These are phyloP conservation scores for Drosophila punjabiensis DNA, from an alignment of 1,140 invertebrate species.

Conservation along the genomic window DNA sequence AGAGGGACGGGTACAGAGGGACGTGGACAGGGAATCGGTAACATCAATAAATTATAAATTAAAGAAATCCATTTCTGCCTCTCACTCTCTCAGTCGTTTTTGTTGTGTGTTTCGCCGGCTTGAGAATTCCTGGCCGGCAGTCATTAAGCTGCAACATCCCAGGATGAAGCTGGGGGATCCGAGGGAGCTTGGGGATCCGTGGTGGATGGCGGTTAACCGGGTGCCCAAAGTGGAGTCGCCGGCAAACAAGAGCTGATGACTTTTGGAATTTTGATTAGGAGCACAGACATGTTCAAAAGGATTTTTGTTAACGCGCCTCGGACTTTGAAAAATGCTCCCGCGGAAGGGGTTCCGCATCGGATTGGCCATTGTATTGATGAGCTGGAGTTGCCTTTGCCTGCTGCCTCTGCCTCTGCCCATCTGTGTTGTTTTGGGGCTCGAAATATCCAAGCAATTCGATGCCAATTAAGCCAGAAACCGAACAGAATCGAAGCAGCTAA, in stretches of 20 bases:
- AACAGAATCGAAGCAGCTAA: constrained; percentile 10
- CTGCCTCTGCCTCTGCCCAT: constrained; percentile 15
- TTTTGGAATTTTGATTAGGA: constrained; percentile 84
- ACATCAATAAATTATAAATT: constrained; percentile 84
- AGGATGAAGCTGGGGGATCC: constrained; percentile 10
- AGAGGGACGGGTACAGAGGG: constrained; percentile 6
- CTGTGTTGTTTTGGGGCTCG: constrained; percentile 46
- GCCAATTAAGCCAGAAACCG: constrained; percentile 70
- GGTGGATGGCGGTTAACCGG: constrained; percentile 28
- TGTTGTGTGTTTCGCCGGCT: constrained; percentile 38
- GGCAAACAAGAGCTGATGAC: constrained; percentile 69
- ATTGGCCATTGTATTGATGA: constrained; percentile 80
- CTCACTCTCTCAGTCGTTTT: constrained; percentile 6
- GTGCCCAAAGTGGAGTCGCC: constrained; percentile 55
- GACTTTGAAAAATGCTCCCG: constrained; percentile 77
- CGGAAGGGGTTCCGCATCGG: constrained; percentile 22
- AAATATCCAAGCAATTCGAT: constrained; percentile 81
- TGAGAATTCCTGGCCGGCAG: constrained; percentile 74
- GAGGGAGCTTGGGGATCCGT: neutral
- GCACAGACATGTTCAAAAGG: constrained; percentile 83
- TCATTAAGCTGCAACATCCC: constrained; percentile 66
- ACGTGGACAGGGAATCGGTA: constrained; percentile 52
- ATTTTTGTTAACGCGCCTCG: constrained; percentile 81
- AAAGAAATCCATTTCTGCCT: constrained; percentile 77
- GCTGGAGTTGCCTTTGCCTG: constrained; percentile 17